Base-by-base conservation (phyloP, 2,113 vertebrate species). In the Mola mola region DNA sequence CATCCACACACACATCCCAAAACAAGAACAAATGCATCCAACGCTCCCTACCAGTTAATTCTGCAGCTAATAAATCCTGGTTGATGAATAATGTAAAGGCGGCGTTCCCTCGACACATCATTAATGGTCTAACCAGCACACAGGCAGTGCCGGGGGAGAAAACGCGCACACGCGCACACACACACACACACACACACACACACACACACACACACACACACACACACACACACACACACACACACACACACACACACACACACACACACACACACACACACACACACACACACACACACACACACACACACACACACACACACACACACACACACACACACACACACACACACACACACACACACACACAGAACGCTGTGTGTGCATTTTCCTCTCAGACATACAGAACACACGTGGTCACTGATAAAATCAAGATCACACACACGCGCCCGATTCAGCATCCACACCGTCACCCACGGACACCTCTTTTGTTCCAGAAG, bases 71-170 rank as follows among this genome's bases (percentile, higher is more conserved):
- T 85, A 88, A 87, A 82, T 84, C 76, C 67, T 72, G 57, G 42
- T 76, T 87, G 66, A 89, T 90, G 75, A 88, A 90, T 89, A 77
- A 88, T 88, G 76, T 62, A 87, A 55, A 67, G 46, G 71, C 33
- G 37, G 51, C 2, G 29, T 55, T 89, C 87, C 83, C 55, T 17
- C 21, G 83, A 81, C 67, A 58, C 83, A 78, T 80, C 82, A 88
- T 86, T 90, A 90, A 79, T 74, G 84, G 64, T 76, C 60, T 75
- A 85, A 85, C 75, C 75, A 82, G 82, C 71, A 63, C 67, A 77
- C 44, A 66, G 53, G 63, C 52, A 28, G 62, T 28, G 34, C 41
- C 20, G 6, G 47, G 80, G 60, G 57, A 78, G 2, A 17, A 55
- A 40, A 21, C 47, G 28, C 5, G 21, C 31, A 41, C 40, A 29